phyloP scores from a whole-genome alignment of 2,113 vertebrate species.

The Nothocercus julius region DNA sequence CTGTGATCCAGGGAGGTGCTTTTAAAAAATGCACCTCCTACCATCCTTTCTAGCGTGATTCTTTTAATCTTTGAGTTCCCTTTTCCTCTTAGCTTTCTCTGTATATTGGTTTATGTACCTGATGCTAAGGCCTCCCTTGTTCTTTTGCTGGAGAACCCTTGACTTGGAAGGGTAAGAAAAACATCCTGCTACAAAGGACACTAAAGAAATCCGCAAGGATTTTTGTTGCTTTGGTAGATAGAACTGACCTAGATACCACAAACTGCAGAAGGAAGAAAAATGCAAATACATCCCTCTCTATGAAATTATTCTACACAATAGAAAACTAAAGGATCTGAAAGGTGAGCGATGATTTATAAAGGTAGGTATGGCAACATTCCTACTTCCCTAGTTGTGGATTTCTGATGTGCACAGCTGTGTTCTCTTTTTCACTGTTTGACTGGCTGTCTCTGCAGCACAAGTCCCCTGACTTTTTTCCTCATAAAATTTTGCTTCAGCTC shows the following conservation, averaged over 20 bases:
- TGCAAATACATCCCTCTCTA: constrained; percentile 38
- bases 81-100: not conserved
- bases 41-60: not conserved
- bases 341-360: constrained; percentile 47
- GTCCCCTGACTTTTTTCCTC: constrained; percentile 1
- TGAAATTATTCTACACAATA: constrained; percentile 32
- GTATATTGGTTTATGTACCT: not conserved
- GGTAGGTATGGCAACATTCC: constrained; percentile 35
- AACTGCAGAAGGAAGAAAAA: constrained; percentile 45
- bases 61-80: not conserved
- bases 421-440: constrained; percentile 52
- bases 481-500: constrained; percentile 36
- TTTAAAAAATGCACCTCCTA: not conserved
- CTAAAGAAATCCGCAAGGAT: not conserved
- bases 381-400: constrained; percentile 49
- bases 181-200: not conserved
- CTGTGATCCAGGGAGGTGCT: not conserved
- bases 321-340: constrained; percentile 41
- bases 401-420: constrained; percentile 54
- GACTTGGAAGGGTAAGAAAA: constrained; percentile 50
- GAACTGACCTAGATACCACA: constrained; percentile 51
- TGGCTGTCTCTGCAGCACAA: not conserved
- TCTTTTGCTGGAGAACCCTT: constrained; percentile 28
- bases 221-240: not conserved
- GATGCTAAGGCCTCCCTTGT: constrained; percentile 6